Evolutionary conservation across 1,140 invertebrate species (phyloP), one percentile per base, ranked within the genome.

Genomic region (Zophobas morio): DNA sequence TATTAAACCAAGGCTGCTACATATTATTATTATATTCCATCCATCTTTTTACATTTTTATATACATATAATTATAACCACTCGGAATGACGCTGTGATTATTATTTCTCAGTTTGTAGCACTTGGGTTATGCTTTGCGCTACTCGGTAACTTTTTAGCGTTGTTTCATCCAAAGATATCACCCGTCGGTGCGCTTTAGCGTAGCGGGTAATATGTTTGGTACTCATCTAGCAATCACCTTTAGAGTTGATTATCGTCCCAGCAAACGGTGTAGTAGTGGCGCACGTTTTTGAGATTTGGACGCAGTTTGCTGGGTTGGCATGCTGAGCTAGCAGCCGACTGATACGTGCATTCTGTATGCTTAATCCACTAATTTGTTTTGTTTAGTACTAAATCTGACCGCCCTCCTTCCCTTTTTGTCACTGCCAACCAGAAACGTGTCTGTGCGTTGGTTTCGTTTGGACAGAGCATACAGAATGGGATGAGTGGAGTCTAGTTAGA

Each of bases 1-100:
- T 97, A 96, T 90, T 87, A 90, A 80, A 79, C 78, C 60, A 79
- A 79, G 75, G 70, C 70, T 78, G 70, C 79, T 76, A 76, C 78
- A 79, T 74, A 73, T 73, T 53, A 37, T 75, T 66, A 40, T 39
- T 70, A 75, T 54, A 75, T 66, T 66, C 60, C 73, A 63, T 46
- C 39, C 39, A 74, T 74, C 49, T 73, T 74, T 42, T 73, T 74
- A 78, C 37, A 57, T 51, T 51, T 57, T 60, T 56, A 56, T 60
- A 37, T 42, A 57, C 37, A 60, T 70, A 63, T 78, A 42, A 70
- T 76, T 76, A 75, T 81, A 82, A 82, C 80, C 77, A 81, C 77
- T 80, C 70, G 73, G 81, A 82, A 82, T 82, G 81, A 78, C 75
- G 78, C 81, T 82, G 71, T 80, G 77, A 57, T 81, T 81, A 56